Percentiles rank a stretch among this genome's conserved stretches.
These are phyloP conservation scores for Macrosteles quadrilineatus DNA, from an alignment of 1,140 invertebrate genomes.

Conservation along the genomic window DNA sequence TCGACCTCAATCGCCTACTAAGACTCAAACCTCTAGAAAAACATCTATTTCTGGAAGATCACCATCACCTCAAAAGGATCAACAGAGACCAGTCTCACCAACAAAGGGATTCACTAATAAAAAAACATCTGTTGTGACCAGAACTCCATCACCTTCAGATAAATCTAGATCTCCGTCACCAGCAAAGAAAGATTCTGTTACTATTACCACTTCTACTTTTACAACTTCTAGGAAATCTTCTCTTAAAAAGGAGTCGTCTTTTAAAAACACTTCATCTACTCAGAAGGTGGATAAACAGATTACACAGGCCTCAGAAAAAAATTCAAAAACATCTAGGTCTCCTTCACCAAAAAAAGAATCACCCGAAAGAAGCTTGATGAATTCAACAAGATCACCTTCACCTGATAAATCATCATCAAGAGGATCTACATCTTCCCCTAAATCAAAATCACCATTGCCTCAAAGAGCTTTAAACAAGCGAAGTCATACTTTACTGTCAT, in stretches of 20 bases:
- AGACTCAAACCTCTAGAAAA: neutral
- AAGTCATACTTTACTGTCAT: constrained; percentile 23
- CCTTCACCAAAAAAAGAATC: constrained; percentile 27
- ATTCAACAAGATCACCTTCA: constrained; percentile 42
- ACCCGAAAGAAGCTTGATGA: constrained; percentile 34
- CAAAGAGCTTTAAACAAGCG: constrained; percentile 36
- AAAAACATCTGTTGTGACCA: neutral
- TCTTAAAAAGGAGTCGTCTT: neutral
- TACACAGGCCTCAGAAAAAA: neutral
- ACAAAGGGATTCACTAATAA: constrained; percentile 1
- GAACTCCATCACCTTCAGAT: neutral
- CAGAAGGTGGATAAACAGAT: neutral
- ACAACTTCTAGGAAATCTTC: neutral
- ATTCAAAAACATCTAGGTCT: neutral
- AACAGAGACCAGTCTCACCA: constrained; percentile 10
- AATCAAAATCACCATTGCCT: constrained; percentile 38
- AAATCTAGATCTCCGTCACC: constrained; percentile 22
- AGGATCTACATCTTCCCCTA: constrained; percentile 1
- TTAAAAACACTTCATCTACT: neutral
- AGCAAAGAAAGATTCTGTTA: constrained; percentile 22
- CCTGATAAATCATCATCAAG: constrained; percentile 38
- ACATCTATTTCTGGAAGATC: constrained; percentile 31
- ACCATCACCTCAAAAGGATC: constrained; percentile 4
- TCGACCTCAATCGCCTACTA: neutral
- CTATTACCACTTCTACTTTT: neutral